Conservation (phyloP, 64 coral and sea anemone species). For the Montipora foliosa region DNA sequence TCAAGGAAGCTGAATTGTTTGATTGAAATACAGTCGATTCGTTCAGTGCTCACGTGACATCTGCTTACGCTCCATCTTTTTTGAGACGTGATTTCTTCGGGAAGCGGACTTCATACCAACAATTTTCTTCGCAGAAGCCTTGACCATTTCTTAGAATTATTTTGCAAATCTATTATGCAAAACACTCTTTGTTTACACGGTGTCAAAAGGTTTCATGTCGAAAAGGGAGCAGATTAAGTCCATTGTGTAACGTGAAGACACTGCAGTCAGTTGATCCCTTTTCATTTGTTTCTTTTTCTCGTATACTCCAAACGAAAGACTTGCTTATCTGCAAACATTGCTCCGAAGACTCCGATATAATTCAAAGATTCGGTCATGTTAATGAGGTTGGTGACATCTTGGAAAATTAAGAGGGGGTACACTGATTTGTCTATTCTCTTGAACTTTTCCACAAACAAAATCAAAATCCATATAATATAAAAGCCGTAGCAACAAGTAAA, state of each 20-base stretch:
- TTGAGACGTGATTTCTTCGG: conserved; percentile 31
- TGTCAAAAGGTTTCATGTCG: background rate
- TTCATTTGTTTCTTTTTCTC: background rate
- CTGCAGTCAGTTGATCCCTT: background rate
- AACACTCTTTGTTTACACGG: conserved; percentile 20
- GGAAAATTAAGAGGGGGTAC: too few relatives aligned
- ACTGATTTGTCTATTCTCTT: too few relatives aligned
- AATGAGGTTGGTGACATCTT: too few relatives aligned
- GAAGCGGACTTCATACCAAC: conserved; percentile 9
- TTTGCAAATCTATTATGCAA: conserved; percentile 18
- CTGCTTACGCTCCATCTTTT: background rate
- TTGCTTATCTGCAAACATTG: background rate
- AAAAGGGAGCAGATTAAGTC: background rate
- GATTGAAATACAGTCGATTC: background rate
- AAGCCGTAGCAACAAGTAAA: too few relatives aligned
- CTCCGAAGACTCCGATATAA: too few relatives aligned
- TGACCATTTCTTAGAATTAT: conserved; percentile 14
- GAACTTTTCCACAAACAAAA: too few relatives aligned
- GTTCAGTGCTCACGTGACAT: conserved; percentile 20
- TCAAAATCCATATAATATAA: too few relatives aligned
- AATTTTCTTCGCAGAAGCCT: conserved; percentile 1
- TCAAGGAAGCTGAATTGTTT: conserved; percentile 43
- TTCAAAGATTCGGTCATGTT: too few relatives aligned
- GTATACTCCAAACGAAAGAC: background rate
- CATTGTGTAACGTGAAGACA: background rate